phyloP scores from a whole-genome alignment of 2,113 vertebrate genomes.

The Myiozetetes cayanensis region DNA sequence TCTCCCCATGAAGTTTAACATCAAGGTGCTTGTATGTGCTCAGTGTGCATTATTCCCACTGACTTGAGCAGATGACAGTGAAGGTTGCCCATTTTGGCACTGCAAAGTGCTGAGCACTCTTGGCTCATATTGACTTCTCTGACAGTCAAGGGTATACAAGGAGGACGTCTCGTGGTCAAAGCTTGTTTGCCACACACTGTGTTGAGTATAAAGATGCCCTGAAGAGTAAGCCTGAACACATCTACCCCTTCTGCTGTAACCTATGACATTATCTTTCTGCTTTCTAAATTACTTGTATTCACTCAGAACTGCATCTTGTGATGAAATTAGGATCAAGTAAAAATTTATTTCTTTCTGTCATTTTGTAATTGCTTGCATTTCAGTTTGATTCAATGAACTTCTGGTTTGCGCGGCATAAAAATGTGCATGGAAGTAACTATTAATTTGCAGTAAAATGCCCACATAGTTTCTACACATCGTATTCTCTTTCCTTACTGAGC shows the following conservation, averaged over 20 bases:
- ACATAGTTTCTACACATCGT: fast-evolving
- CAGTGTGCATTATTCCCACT: background rate
- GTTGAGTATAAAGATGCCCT: background rate
- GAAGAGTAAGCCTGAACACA: background rate
- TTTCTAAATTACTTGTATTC: background rate
- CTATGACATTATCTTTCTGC: background rate
- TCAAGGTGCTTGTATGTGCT: background rate
- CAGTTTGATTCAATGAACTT: background rate
- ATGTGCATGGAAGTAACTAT: background rate
- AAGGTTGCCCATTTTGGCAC: background rate
- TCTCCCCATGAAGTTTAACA: background rate
- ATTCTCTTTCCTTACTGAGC: background rate
- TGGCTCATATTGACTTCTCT: background rate
- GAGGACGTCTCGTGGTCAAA: fast-evolving
- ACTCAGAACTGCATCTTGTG: background rate
- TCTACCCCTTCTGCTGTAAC: background rate
- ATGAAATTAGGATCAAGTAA: background rate
- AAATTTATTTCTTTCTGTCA: background rate
- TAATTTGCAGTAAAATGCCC: background rate
- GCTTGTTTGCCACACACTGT: background rate
- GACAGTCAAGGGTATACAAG: background rate
- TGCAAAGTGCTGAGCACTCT: background rate
- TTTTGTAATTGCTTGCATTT: background rate
- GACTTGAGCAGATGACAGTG: background rate
- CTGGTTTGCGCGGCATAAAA: background rate